A percentile compares a stretch with the other conserved stretches of the same genome.
Evolutionary conservation across 23 tunicate species (phyloP).

Genomic region (Clavelina lepadiformis): DNA sequence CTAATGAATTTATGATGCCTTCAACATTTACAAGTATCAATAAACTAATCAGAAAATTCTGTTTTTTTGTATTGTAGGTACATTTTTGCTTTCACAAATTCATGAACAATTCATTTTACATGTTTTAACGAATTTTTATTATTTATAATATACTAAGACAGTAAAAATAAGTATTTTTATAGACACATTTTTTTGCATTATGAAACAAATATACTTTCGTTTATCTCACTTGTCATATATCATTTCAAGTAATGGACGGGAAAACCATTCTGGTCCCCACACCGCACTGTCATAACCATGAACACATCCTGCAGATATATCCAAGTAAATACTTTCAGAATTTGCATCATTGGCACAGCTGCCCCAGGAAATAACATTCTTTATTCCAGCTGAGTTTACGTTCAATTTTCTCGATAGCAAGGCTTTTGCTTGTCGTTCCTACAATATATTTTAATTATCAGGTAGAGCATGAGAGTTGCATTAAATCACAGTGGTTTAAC

Average conservation of each 20-base stretch:
- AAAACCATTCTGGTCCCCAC: constrained; percentile 79
- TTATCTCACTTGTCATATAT: constrained; percentile 66
- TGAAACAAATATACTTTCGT: no score
- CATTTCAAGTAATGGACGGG: constrained; percentile 60
- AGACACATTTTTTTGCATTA: no score
- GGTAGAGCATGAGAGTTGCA: background rate
- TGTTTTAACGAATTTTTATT: no score
- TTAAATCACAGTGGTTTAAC: background rate
- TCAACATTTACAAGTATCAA: no score
- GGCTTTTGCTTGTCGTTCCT: constrained; percentile 81
- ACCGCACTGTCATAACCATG: constrained; percentile 79
- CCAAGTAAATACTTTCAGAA: constrained; percentile 9
- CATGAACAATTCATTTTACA: no score
- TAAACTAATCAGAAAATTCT: no score
- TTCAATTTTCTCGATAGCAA: constrained; percentile 50
- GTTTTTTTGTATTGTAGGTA: no score
- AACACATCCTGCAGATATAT: constrained; percentile 16
- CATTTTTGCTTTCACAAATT: no score
- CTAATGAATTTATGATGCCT: no score
- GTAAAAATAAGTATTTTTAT: no score
- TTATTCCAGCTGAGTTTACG: constrained; percentile 56
- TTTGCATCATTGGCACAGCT: constrained; percentile 66
- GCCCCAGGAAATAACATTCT: constrained; percentile 67
- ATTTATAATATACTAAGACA: no score
- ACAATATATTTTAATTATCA: background rate